These are phyloP conservation scores for Drosophila prostipennis DNA, from an alignment of 2,888 invertebrate species.

Conservation along the genomic window DNA sequence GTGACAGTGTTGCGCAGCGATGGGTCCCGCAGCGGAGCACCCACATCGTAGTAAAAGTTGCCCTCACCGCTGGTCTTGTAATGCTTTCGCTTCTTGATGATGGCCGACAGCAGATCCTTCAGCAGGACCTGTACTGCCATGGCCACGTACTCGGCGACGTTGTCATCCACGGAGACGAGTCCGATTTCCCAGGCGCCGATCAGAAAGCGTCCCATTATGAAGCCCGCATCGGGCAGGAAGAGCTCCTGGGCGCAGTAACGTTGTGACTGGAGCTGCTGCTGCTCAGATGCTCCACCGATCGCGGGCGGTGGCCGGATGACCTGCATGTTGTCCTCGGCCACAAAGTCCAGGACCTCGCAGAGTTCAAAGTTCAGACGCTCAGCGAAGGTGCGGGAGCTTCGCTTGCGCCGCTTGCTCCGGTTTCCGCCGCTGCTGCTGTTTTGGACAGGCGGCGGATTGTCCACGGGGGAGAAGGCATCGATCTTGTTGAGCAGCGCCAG, in stretches of 20 bases:
- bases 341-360: constrained; percentile 87
- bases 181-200: constrained; percentile 95
- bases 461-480: constrained; percentile 74
- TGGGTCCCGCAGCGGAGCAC: constrained; percentile 91
- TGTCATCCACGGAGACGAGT: constrained; percentile 93
- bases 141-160: constrained; percentile 92
- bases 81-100: constrained; percentile 92
- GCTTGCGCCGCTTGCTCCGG: constrained; percentile 84
- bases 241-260: constrained; percentile 89
- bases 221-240: constrained; percentile 92
- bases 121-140: constrained; percentile 92
- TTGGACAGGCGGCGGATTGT: constrained; percentile 36
- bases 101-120: constrained; percentile 91
- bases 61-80: constrained; percentile 89
- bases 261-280: constrained; percentile 82
- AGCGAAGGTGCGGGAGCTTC: constrained; percentile 84
- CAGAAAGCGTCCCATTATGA: constrained; percentile 92
- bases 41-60: constrained; percentile 91
- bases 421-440: constrained; percentile 43
- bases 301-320: constrained; percentile 70
- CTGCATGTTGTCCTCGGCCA: constrained; percentile 85
- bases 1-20: constrained; percentile 90
- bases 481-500: constrained; percentile 92
- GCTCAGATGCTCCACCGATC: constrained; percentile 44
- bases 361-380: constrained; percentile 87